Base-by-base conservation (phyloP, 2,797 vertebrate species). In the Microctenopoma lineatum region DNA sequence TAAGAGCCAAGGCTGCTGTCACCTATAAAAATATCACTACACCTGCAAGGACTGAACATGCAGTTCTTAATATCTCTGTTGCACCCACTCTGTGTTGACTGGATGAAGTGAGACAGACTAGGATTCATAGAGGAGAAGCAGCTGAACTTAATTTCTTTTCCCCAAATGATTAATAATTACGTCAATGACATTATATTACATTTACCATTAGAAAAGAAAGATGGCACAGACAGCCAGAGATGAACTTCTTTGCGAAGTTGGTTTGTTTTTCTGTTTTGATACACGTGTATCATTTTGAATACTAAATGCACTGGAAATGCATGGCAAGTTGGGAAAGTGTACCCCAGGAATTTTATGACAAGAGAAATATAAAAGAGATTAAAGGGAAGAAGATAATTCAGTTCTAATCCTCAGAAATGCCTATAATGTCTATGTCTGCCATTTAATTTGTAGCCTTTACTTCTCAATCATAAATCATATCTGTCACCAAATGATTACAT, bases 361-460 rank as follows among this genome's bases (percentile, higher is more conserved):
- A 36, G 7, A 74, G 48, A 29, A 73, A 51, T 18, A 59, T 25
- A 47, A 65, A 67, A 21, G 11, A 59, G 36, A 27, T 36, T 52
- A n/a, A 29, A 0, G 32, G 7, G 32, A 15, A 50, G 63, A 41
- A 51, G 10, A 53, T 45, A 48, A 18, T 25, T 12, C n/a, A 62
- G 21, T 65, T 32, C 1, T 67, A 21, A 15, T 61, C 59, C 44
- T 80, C 34, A 61, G 62, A 34, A 73, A 81, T 68, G 46, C 82
- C 84, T 81, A 52, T 65, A 84, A 81, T 87, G 87, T 84, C 78
- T 86, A 79, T 83, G 80, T 84, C 86, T 86, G 87, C 81, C 62
- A 68, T 77, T 78, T 78, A 58, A 75, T 91, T 88, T 88, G 77
- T 86, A 84, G 77, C 86, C 76, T 87, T 61, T 75, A 34, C 44